phyloP scores from a whole-genome alignment of 2,888 invertebrate genomes.

The Athalia rosae region DNA sequence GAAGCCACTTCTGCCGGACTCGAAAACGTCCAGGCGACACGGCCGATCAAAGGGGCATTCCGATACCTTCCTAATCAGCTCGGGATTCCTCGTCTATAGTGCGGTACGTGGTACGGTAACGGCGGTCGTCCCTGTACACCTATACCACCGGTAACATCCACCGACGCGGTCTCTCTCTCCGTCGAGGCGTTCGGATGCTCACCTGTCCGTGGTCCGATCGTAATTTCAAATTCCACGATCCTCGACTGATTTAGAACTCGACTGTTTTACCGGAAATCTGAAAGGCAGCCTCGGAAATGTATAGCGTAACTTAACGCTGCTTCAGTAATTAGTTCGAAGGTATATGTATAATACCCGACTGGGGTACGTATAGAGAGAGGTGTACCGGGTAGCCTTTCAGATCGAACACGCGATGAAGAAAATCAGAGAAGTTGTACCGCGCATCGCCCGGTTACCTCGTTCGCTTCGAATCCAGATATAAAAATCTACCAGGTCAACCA shows the following conservation, averaged over 20 bases:
- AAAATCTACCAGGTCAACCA: no score
- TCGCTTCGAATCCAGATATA: no score
- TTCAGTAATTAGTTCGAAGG: no score
- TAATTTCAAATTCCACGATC: conserved; percentile 34
- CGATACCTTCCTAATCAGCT: conserved; percentile 42
- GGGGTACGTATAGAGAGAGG: no score
- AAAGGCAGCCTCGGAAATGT: not conserved
- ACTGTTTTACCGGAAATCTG: not conserved
- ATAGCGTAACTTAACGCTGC: no score
- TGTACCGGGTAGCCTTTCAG: no score
- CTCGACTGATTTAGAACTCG: not conserved
- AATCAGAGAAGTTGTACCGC: no score
- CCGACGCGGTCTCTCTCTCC: not conserved
- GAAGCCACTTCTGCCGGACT: not conserved
- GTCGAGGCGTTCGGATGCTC: not conserved
- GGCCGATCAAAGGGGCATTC: conserved; percentile 38
- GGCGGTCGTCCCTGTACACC: not conserved
- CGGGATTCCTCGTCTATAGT: conserved; percentile 33
- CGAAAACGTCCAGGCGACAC: not conserved
- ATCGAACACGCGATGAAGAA: no score
- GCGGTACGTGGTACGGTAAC: conserved; percentile 19
- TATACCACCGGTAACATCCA: not conserved
- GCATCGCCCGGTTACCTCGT: no score
- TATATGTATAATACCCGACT: no score
- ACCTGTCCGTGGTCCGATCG: not conserved